Percentiles rank a stretch among this genome's conserved stretches.
Evolutionary conservation across 1,140 invertebrate genomes (phyloP).

Genomic region (Glomeris maerens): DNA sequence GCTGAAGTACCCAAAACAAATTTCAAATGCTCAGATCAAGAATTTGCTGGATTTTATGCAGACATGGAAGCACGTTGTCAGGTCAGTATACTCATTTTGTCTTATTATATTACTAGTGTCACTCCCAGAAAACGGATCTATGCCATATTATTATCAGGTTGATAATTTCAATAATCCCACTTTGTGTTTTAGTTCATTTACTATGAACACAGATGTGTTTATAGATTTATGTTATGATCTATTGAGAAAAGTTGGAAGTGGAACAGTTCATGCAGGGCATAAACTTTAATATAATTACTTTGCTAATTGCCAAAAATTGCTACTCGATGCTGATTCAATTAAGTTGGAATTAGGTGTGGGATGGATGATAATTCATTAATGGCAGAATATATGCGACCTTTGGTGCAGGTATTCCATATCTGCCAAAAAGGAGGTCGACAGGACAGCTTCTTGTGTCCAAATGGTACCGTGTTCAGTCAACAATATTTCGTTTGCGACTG

Average conservation of each 20-base stretch:
- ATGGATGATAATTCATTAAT: no score
- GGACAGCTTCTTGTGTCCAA: conserved; percentile 31
- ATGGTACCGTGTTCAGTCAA: conserved; percentile 32
- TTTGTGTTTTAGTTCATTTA: not conserved
- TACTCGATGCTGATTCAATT: no score
- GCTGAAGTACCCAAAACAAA: conserved; percentile 28
- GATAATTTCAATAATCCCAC: not conserved
- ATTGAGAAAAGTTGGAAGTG: no score
- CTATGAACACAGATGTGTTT: no score
- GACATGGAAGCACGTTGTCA: conserved; percentile 34
- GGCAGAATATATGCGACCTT: no score
- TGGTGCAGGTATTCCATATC: conserved; percentile 29
- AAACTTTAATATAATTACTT: no score
- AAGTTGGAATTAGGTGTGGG: conserved; percentile 9
- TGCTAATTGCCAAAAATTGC: no score
- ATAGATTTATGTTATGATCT: no score
- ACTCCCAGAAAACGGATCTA: not conserved
- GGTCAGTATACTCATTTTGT: no score
- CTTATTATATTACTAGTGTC: not conserved
- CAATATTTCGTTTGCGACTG: conserved; percentile 28
- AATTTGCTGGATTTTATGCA: conserved; percentile 36
- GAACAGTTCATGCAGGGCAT: no score
- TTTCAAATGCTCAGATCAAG: conserved; percentile 31
- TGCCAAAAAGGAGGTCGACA: conserved; percentile 26
- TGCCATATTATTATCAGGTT: not conserved